These are phyloP conservation scores for Hymenopus coronatus DNA, from an alignment of 2,888 invertebrate species.

Conservation along the genomic window DNA sequence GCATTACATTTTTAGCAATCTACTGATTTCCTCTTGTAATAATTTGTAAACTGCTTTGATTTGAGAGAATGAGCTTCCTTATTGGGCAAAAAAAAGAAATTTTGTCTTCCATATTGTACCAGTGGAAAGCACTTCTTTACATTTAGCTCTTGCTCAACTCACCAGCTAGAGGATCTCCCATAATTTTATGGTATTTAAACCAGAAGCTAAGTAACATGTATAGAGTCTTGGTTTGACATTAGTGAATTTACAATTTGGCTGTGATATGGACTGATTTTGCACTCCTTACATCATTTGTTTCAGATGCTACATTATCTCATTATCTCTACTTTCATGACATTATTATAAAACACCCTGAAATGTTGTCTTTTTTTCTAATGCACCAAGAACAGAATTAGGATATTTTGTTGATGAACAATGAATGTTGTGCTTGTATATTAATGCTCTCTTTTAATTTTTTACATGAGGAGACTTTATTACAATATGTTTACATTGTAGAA, in stretches of 20 bases:
- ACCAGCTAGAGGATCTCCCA: background rate
- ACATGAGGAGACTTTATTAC: no score
- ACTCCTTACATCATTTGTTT: no score
- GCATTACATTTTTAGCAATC: background rate
- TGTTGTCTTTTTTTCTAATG: no score
- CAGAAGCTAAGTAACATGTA: background rate
- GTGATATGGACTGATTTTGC: no score
- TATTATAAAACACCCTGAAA: no score
- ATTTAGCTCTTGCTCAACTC: background rate
- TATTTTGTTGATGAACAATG: no score
- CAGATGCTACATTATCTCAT: no score
- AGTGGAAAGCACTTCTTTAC: background rate
- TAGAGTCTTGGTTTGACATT: background rate
- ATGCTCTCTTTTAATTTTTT: no score
- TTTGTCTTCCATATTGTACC: background rate
- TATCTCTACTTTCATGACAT: no score
- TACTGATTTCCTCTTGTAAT: background rate
- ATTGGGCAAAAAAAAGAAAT: background rate
- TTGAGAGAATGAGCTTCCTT: constrained; percentile 2
- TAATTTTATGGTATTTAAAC: background rate
- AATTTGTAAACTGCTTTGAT: constrained; percentile 15
- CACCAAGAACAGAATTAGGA: no score
- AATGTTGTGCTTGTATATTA: no score
- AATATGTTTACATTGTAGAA: no score
- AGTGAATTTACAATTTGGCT: background rate